Evolutionary conservation across 2,888 invertebrate genomes (phyloP).

Genomic region (Synanthedon formicaeformis): DNA sequence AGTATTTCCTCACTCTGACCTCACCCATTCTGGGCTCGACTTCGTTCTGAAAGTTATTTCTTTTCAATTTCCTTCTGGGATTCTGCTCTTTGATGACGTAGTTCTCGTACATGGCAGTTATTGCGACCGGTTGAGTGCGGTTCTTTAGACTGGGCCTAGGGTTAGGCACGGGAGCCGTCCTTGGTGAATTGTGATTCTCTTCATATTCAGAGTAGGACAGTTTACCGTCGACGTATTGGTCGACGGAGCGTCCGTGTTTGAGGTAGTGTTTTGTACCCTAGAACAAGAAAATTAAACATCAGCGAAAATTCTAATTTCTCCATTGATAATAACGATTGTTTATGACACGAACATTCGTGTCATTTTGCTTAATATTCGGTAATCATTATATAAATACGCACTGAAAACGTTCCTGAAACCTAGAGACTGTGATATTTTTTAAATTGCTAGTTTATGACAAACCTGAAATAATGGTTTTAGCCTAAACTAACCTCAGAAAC

Average conservation of each 20-base stretch:
- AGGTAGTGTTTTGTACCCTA: conserved; percentile 70
- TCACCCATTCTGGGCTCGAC: conserved; percentile 66
- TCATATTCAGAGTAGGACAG: conserved; percentile 68
- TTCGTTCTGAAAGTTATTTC: conserved; percentile 73
- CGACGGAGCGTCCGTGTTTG: conserved; percentile 79
- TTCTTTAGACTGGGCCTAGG: conserved; percentile 56
- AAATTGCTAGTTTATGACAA: too few species aligned
- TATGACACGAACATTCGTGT: too few species aligned
- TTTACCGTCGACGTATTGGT: conserved; percentile 82
- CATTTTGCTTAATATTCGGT: too few species aligned
- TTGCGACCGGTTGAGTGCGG: conserved; percentile 76
- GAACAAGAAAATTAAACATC: conserved; percentile 27
- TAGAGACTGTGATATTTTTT: too few species aligned
- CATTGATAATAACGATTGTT: too few species aligned
- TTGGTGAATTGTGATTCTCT: conserved; percentile 54
- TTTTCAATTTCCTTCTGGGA: conserved; percentile 76
- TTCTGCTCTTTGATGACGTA: conserved; percentile 78
- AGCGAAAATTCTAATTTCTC: neutral
- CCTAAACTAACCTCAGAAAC: too few species aligned
- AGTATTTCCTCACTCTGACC: conserved; percentile 52
- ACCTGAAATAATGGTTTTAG: too few species aligned
- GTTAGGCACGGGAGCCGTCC: conserved; percentile 55
- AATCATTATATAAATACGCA: too few species aligned
- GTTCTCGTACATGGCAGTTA: conserved; percentile 80
- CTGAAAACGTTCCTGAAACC: too few species aligned